Base-by-base conservation (phyloP, 2,113 vertebrate species). In the Grallaria varia region DNA sequence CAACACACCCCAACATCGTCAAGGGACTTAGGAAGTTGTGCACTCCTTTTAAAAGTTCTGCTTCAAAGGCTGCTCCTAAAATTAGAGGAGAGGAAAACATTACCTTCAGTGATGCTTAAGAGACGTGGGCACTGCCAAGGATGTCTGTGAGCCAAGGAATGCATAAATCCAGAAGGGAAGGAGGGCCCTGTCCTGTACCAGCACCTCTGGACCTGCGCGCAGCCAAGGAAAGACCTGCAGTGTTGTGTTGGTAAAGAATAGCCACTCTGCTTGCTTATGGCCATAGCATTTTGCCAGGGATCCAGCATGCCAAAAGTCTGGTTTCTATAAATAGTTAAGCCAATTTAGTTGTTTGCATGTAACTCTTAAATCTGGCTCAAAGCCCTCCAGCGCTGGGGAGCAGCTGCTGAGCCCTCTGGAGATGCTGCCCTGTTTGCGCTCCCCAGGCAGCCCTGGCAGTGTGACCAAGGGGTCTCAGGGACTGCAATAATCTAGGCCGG, bases 311-410 rank as follows among this genome's bases (percentile, higher is more conserved):
- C 68, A 50, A 60, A 95, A 91, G 35, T 72, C 92, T 45, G 75
- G 3, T 45, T 82, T 59, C 89, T 86, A 90, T 86, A 88, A 94
- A 93, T 68, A 93, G 90, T 52, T 94, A 94, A 89, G 67, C 90
- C 80, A 91, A 83, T 94, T 93, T 75, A 62, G 37, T 72, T 89
- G 87, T 94, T 93, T 93, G 92, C 53, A 59, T 76, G 72, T 93
- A 91, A 93, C 94, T 58, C 72, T 90, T 91, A 80, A 86, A 69
- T 52, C 84, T 80, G 31, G 44, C 84, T 94, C 35, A 15, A 63
- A 72, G 16, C 20, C 80, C 58, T 37, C 24, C 33, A 12, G 45
- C 0, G 0, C 69, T 30, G 69, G n/a, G 74, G 33, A 82, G 78
- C 87, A 84, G 77, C 93, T 71, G 66, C 39, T 60, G 78, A 90